These are phyloP conservation scores for Peromyscus attwateri DNA, from an alignment of 2,797 vertebrate genomes.

Conservation along the genomic window DNA sequence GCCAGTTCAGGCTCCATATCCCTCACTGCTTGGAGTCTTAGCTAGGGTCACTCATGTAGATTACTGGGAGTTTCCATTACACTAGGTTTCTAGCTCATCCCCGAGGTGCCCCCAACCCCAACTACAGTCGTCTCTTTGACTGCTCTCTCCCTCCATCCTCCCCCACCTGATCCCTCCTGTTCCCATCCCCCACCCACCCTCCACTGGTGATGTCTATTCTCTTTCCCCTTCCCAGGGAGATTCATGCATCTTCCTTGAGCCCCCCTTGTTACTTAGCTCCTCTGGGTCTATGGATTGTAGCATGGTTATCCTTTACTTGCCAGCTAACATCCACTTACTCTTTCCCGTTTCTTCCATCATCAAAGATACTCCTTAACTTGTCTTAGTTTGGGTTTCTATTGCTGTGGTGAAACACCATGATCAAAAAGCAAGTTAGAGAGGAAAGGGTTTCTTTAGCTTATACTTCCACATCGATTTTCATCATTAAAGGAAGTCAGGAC, in stretches of 20 bases:
- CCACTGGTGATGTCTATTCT: not conserved
- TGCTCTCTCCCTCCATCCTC: not conserved
- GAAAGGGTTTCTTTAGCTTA: not conserved
- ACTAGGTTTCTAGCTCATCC: not conserved
- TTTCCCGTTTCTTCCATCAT: not conserved
- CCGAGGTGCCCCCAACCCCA: not conserved
- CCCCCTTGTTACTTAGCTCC: not conserved
- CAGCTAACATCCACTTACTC: not conserved
- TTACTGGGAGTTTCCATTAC: not conserved
- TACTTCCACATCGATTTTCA: not conserved
- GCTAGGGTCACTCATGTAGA: not conserved
- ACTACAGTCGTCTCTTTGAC: not conserved
- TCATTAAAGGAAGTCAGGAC: not conserved
- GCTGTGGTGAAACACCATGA: not conserved
- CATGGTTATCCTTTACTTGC: not conserved
- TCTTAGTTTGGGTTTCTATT: not conserved
- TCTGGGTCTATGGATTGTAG: not conserved
- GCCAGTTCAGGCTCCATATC: not conserved
- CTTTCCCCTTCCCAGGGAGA: not conserved
- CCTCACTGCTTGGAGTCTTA: not conserved
- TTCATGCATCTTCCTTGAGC: not conserved
- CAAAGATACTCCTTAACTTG: not conserved
- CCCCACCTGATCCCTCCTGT: not conserved
- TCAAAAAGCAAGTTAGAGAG: not conserved
- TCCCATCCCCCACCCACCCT: not conserved